Conservation (phyloP, 30 jellyfish, hydroid and myxozoan species). For the Aurelia coerulea region DNA sequence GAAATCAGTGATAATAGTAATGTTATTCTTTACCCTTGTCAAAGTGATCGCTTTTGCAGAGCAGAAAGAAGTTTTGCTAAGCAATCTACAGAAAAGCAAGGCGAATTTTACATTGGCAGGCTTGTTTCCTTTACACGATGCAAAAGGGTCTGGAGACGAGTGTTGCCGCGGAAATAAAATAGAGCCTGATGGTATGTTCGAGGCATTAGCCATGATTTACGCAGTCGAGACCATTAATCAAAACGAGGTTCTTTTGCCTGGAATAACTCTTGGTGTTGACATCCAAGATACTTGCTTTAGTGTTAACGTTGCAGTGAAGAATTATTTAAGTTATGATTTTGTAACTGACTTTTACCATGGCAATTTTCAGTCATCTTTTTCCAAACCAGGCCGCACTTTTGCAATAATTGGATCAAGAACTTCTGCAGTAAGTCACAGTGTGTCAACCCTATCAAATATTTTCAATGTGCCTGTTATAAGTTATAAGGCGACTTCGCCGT, state of each 20-base stretch:
- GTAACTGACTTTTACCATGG: constrained; percentile 1
- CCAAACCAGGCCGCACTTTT: constrained; percentile 23
- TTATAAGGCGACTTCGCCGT: constrained; percentile 67
- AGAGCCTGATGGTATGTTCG: constrained; percentile 37
- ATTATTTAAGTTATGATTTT: constrained; percentile 36
- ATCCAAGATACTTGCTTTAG: constrained; percentile 45
- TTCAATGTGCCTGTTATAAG: constrained; percentile 67
- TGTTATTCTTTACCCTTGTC: not conserved
- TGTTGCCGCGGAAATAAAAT: constrained; percentile 14
- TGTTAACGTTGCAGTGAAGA: constrained; percentile 37
- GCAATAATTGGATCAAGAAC: constrained; percentile 74
- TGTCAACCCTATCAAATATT: constrained; percentile 72
- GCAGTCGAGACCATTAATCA: constrained; percentile 59
- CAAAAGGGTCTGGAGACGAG: not conserved
- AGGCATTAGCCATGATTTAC: constrained; percentile 71
- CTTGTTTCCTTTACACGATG: constrained; percentile 29
- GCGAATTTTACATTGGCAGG: constrained; percentile 67
- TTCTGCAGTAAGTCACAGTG: constrained; percentile 55
- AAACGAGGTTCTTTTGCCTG: constrained; percentile 33
- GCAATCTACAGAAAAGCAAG: constrained; percentile 46
- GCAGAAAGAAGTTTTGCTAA: not conserved
- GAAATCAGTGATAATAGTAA: not conserved
- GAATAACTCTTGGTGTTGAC: constrained; percentile 55
- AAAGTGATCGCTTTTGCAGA: not conserved
- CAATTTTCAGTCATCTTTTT: not conserved